These are phyloP conservation scores for Polyommatus iphigenia DNA, from an alignment of 2,888 invertebrate species.

Conservation along the genomic window DNA sequence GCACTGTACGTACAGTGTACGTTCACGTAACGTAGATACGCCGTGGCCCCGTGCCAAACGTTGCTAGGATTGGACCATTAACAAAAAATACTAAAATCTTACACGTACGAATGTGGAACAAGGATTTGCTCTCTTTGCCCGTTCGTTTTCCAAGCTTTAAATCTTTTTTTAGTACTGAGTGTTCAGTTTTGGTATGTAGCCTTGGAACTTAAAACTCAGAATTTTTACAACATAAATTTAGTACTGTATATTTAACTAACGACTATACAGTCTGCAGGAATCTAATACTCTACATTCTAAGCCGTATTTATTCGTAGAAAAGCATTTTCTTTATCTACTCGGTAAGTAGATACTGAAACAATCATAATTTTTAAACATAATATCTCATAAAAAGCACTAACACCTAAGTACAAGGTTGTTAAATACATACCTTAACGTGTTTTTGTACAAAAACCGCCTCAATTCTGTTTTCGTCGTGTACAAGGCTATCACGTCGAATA, in stretches of 20 bases:
- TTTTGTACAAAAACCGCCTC: constrained; percentile 28
- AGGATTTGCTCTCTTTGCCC: constrained; percentile 6
- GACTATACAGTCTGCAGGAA: too few relatives aligned
- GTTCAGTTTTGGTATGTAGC: not conserved
- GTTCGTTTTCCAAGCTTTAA: constrained; percentile 30
- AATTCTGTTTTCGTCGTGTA: constrained; percentile 24
- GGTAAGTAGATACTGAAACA: not conserved
- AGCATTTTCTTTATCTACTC: not conserved
- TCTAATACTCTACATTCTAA: too few relatives aligned
- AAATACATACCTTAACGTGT: constrained; percentile 34
- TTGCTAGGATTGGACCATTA: constrained; percentile 55
- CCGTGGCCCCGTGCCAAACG: constrained; percentile 51
- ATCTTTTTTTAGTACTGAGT: not conserved
- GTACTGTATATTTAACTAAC: too few relatives aligned
- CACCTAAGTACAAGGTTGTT: not conserved
- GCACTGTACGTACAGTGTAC: constrained; percentile 46
- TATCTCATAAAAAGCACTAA: not conserved
- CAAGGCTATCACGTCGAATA: constrained; percentile 50
- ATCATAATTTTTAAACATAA: not conserved
- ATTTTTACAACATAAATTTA: too few relatives aligned
- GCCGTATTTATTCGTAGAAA: too few relatives aligned
- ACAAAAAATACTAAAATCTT: constrained; percentile 49
- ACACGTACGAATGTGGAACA: constrained; percentile 45
- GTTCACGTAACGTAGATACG: constrained; percentile 61
- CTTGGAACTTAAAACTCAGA: not conserved